Percentiles rank a stretch among this genome's conserved stretches.
Evolutionary conservation across 2,113 vertebrate genomes (phyloP).

Genomic region (Syngnathus typhle): DNA sequence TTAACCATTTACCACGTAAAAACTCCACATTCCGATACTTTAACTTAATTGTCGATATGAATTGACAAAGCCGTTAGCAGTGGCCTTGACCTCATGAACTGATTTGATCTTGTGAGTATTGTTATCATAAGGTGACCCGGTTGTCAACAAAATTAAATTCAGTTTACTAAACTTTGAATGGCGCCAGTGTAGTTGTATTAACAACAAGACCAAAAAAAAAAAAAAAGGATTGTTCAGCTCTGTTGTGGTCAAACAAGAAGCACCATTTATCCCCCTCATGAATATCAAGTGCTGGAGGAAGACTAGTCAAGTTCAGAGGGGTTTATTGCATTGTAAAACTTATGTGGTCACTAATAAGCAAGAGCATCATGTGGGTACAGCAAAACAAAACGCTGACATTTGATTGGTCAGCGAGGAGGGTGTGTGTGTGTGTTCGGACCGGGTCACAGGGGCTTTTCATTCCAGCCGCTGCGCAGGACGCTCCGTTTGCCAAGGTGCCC

Average conservation of each 20-base stretch:
- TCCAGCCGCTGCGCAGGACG: not conserved
- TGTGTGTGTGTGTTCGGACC: conserved; percentile 27
- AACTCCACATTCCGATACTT: too few species aligned
- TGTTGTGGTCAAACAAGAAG: not conserved
- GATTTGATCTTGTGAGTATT: not conserved
- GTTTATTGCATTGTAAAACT: not conserved
- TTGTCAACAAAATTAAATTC: not conserved
- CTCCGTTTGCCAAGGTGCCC: conserved; percentile 27
- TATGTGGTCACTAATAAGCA: not conserved
- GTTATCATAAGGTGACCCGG: not conserved
- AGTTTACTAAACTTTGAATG: not conserved
- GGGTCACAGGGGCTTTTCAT: conserved; percentile 10
- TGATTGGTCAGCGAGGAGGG: conserved; percentile 36
- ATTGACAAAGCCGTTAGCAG: not conserved
- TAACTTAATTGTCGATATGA: too few species aligned
- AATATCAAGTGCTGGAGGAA: not conserved
- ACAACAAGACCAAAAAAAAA: not conserved
- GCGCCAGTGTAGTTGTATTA: conserved; percentile 3
- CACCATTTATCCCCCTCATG: not conserved
- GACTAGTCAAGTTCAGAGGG: not conserved
- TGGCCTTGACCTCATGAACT: not conserved
- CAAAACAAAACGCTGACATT: not conserved
- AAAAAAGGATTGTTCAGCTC: not conserved
- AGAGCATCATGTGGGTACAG: not conserved
- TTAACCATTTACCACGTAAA: too few species aligned